Evolutionary conservation across 2,888 invertebrate species (phyloP).

Genomic region (Thereva unica): DNA sequence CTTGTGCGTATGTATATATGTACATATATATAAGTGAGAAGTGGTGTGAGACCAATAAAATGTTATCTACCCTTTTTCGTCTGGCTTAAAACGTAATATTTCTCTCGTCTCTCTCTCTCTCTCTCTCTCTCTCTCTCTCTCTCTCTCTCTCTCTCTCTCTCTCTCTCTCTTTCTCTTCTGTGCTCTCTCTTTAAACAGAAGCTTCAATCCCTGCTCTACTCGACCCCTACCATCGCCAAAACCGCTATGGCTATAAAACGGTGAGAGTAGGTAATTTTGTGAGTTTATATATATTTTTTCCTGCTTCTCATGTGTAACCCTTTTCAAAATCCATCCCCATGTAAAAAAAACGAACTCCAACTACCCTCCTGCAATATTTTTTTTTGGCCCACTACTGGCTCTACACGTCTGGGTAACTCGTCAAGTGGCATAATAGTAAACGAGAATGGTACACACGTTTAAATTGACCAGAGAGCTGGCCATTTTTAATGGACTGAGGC

Average conservation of each 20-base stretch:
- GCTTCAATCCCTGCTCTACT: too few species aligned
- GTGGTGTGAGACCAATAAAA: slow-evolving; percentile 29
- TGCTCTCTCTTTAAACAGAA: too few species aligned
- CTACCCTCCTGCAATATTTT: too few species aligned
- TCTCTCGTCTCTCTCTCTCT: background rate
- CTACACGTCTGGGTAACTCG: slow-evolving; percentile 14
- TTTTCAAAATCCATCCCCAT: background rate
- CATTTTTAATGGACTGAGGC: slow-evolving; percentile 30
- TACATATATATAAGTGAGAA: background rate
- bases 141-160: background rate
- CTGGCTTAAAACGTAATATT: background rate
- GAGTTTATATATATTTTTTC: too few species aligned
- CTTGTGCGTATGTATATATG: too few species aligned
- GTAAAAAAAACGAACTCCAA: background rate
- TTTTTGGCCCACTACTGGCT: background rate
- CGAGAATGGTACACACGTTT: slow-evolving; percentile 9
- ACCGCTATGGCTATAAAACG: too few species aligned
- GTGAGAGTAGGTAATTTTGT: too few species aligned
- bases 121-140: background rate
- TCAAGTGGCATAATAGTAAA: slow-evolving; percentile 17
- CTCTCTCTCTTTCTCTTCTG: background rate
- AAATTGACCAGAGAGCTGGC: slow-evolving; percentile 29
- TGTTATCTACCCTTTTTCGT: slow-evolving; percentile 29
- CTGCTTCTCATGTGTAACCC: too few species aligned
- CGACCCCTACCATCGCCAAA: too few species aligned